Evolutionary conservation across 2,113 vertebrate species (phyloP).

Genomic region (Falco punctatus): DNA sequence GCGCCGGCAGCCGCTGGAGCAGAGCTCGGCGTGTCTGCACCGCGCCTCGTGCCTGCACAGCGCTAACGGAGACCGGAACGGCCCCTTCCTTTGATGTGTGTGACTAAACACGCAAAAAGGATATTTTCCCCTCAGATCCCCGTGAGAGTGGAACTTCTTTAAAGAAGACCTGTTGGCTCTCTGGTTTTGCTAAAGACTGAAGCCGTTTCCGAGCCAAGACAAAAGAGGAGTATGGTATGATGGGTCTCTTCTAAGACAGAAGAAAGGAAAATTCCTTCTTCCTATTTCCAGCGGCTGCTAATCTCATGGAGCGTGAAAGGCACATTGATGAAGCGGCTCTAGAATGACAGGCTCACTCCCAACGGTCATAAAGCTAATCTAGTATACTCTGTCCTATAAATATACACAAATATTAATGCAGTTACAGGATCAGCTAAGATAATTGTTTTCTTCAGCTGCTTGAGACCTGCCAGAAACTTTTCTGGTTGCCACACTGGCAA

Average conservation of each 20-base stretch:
- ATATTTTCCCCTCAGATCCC: constrained; percentile 29
- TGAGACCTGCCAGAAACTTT: neutral
- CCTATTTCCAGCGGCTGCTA: constrained; percentile 1
- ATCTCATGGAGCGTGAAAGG: constrained; percentile 53
- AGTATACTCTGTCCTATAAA: neutral
- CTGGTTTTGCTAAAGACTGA: neutral
- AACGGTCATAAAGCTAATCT: neutral
- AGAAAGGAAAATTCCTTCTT: constrained; percentile 44
- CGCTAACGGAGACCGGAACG: constrained; percentile 49
- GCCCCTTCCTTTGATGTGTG: constrained; percentile 65
- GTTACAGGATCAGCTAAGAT: neutral
- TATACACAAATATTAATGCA: neutral
- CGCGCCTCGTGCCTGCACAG: constrained; percentile 59
- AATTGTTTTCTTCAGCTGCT: neutral
- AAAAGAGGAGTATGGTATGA: neutral
- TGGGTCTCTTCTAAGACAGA: constrained; percentile 10
- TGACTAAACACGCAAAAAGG: constrained; percentile 60
- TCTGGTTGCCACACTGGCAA: neutral
- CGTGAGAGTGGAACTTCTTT: constrained; percentile 26
- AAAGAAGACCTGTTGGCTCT: constrained; percentile 64
- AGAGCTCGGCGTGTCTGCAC: constrained; percentile 51
- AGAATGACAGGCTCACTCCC: constrained; percentile 19
- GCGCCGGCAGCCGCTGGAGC: constrained; percentile 28
- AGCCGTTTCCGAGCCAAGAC: neutral
- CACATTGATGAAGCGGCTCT: constrained; percentile 36